Conservation (phyloP, 2,113 vertebrate species). For the Hymenochirus boettgeri region DNA sequence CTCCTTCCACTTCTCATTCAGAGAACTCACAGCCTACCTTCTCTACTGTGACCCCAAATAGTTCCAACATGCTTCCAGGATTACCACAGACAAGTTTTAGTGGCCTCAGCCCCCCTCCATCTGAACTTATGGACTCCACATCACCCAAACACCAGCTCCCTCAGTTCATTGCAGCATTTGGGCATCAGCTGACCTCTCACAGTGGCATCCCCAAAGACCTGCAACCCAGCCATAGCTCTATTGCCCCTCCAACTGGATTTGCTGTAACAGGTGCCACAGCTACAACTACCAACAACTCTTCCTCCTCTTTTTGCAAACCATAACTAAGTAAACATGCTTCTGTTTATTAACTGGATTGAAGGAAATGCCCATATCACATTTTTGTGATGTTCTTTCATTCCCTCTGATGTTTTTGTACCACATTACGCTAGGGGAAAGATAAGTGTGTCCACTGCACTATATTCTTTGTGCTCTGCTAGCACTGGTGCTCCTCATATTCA, state of each 20-base stretch:
- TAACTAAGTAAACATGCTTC: conserved; percentile 67
- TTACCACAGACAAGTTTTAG: conserved; percentile 85
- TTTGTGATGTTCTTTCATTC: conserved; percentile 51
- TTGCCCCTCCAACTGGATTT: conserved; percentile 92
- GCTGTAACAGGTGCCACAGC: conserved; percentile 86
- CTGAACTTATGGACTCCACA: conserved; percentile 81
- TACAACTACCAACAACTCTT: conserved; percentile 86
- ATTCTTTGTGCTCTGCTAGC: conserved; percentile 58
- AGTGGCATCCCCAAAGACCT: conserved; percentile 98
- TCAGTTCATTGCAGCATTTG: conserved; percentile 97
- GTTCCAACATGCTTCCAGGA: conserved; percentile 78
- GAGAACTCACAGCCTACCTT: conserved; percentile 89
- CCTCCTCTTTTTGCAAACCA: conserved; percentile 80
- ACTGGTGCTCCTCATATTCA: conserved; percentile 71
- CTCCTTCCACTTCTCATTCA: conserved; percentile 86
- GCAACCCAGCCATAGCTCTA: conserved; percentile 98
- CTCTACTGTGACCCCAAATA: conserved; percentile 75
- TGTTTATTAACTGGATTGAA: conserved; percentile 47
- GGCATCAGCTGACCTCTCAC: conserved; percentile 94
- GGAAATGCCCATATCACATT: conserved; percentile 59
- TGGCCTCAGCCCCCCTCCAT: conserved; percentile 69
- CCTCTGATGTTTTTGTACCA: conserved; percentile 44
- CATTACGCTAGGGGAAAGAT: conserved; percentile 48
- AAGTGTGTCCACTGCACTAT: conserved; percentile 5
- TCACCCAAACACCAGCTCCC: conserved; percentile 95